Evolutionary conservation across 2,113 vertebrate species (phyloP), one percentile per base, ranked within the genome.

Genomic region (Odobenus rosmarus): DNA sequence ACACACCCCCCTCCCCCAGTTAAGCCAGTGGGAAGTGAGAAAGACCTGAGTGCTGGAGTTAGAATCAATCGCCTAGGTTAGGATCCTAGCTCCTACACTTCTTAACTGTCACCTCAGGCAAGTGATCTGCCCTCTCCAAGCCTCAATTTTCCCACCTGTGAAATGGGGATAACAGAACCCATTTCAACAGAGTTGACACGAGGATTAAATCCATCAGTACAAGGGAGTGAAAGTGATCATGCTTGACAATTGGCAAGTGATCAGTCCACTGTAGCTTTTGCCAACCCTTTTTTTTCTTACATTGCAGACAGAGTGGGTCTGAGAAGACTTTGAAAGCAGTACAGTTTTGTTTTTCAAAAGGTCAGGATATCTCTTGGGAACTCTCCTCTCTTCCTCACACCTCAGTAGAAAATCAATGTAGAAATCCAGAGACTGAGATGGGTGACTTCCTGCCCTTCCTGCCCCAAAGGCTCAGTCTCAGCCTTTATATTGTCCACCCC

Each of bases 321-420:
- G 74, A 95, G 51, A 31, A 82, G 28, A 28, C 19, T 95, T 96
- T 57, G 0, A 84, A 87, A 55, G 24, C 55, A 46, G 57, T 42
- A 28, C 90, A 42, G 33, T 31, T 82, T 82, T 36, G n/a, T 94
- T 94, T 94, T 85, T 86, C 42, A 11, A 82, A 94, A 96, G 67
- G 24, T 74, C 64, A 92, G 61, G 31, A 82, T 59, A 76, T 90
- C 31, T 64, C 87, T 49, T 85, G 53, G 39, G 49, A 95, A 81
- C 24, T 46, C 80, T 83, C 61, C 69, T 83, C 28, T 81, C 23
- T 36, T 23, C 46, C 53, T 69, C 11, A 11, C 18, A 59, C 36
- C 46, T 57, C 67, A 53, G 3, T 1, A 80, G 31, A 87, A 86
- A 93, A 74, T 49, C 80, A 62, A 12, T 7, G 4, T 46, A 49